These are phyloP conservation scores for Megalopta genalis DNA, from an alignment of 1,140 invertebrate species.

Conservation along the genomic window DNA sequence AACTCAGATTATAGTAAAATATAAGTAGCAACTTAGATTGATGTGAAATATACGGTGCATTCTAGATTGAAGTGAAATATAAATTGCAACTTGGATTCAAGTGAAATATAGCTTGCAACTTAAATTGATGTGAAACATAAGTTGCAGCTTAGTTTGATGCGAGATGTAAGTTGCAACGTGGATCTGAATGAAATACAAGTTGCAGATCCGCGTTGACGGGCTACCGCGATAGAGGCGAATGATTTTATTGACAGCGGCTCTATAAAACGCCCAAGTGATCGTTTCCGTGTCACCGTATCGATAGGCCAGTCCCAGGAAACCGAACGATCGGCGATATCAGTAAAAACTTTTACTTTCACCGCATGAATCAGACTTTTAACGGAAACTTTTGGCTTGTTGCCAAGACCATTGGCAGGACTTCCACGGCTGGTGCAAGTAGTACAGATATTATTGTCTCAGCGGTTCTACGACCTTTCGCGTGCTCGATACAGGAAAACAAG, in stretches of 20 bases:
- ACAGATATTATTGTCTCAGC: conserved; percentile 35
- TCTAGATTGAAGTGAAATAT: too few species aligned
- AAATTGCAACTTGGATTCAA: too few species aligned
- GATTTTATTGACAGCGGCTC: neutral
- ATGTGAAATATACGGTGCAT: too few species aligned
- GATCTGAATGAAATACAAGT: too few species aligned
- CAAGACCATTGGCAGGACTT: conserved; percentile 26
- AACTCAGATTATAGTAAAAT: too few species aligned
- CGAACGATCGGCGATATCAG: conserved; percentile 12
- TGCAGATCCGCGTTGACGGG: too few species aligned
- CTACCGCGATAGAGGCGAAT: neutral
- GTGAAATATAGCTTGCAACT: too few species aligned
- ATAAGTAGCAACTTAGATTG: too few species aligned
- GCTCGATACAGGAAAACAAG: conserved; percentile 21
- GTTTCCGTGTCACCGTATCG: conserved; percentile 2
- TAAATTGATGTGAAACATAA: too few species aligned
- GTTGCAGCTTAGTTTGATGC: too few species aligned
- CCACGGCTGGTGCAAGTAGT: conserved; percentile 22
- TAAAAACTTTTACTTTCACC: conserved; percentile 45
- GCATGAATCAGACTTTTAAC: conserved; percentile 37
- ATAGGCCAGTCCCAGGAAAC: neutral
- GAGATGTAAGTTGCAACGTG: too few species aligned
- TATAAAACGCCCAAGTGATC: neutral
- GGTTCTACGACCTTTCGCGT: conserved; percentile 13
- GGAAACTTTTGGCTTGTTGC: conserved; percentile 34